These are phyloP conservation scores for Spodoptera exigua DNA, from an alignment of 2,888 invertebrate genomes.

Conservation along the genomic window DNA sequence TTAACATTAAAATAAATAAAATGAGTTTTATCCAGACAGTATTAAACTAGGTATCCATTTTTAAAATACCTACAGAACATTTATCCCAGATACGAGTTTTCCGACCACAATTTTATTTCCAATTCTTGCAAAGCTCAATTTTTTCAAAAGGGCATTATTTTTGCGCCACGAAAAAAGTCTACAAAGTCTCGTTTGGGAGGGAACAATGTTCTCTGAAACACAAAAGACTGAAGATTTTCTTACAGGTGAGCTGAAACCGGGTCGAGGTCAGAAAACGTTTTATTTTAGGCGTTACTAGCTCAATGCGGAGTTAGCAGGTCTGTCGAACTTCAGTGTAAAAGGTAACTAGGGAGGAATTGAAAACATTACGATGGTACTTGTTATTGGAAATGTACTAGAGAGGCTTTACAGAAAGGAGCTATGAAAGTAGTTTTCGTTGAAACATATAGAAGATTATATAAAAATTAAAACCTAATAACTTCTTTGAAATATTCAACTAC, in stretches of 20 bases:
- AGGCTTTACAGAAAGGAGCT: too few relatives aligned
- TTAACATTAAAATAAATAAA: too few relatives aligned
- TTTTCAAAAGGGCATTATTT: conserved; percentile 57
- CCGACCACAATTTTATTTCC: conserved; percentile 23
- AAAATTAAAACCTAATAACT: too few relatives aligned
- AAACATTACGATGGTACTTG: background rate
- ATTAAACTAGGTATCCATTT: too few relatives aligned
- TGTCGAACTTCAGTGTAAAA: background rate
- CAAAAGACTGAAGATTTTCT: conserved; percentile 47
- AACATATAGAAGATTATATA: too few relatives aligned
- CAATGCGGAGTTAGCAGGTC: conserved; percentile 4
- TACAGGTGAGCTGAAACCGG: conserved; percentile 36
- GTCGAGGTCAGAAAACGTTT: conserved; percentile 32
- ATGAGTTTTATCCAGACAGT: too few relatives aligned
- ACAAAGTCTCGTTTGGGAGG: conserved; percentile 43
- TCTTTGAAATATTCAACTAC: too few relatives aligned
- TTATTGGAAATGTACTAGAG: conserved; percentile 2
- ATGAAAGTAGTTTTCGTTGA: too few relatives aligned
- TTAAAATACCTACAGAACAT: too few relatives aligned
- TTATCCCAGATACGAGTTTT: conserved; percentile 15
- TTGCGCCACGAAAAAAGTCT: conserved; percentile 36
- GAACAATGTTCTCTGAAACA: conserved; percentile 44
- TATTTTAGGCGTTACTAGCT: conserved; percentile 21
- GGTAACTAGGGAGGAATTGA: conserved; percentile 1
- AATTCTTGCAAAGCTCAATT: conserved; percentile 37